phyloP scores from a whole-genome alignment of 2,797 vertebrate species.

The Xyrichtys novacula region DNA sequence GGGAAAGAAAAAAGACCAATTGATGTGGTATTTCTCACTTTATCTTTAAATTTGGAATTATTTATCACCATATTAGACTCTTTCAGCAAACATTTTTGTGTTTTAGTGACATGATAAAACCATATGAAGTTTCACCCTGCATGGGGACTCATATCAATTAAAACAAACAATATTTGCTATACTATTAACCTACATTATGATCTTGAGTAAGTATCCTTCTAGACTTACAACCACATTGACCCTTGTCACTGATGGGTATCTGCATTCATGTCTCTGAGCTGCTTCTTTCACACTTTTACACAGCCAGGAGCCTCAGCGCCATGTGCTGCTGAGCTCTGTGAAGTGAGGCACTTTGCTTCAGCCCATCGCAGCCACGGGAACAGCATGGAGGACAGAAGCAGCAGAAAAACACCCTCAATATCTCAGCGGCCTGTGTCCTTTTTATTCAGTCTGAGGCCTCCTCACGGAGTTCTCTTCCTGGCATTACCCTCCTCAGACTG shows the following conservation, averaged over 20 bases:
- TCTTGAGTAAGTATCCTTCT: too few species aligned
- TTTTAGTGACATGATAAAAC: too few species aligned
- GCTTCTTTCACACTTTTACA: conserved; percentile 18
- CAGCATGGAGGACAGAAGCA: conserved; percentile 36
- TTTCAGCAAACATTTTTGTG: too few species aligned
- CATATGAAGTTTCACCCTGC: too few species aligned
- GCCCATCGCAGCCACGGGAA: conserved; percentile 30
- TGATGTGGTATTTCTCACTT: too few species aligned
- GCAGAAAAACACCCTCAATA: conserved; percentile 39
- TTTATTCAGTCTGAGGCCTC: conserved; percentile 37
- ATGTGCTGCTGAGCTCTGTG: conserved; percentile 40
- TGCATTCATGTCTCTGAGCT: neutral
- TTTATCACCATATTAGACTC: too few species aligned
- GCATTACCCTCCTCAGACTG: conserved; percentile 9
- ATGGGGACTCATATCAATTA: too few species aligned
- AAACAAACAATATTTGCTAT: too few species aligned
- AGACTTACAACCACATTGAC: too few species aligned
- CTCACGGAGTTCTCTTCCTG: conserved; percentile 13
- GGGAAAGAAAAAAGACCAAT: too few species aligned
- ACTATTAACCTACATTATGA: too few species aligned
- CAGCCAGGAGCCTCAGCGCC: conserved; percentile 14
- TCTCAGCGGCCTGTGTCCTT: conserved; percentile 45
- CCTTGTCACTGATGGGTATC: conserved; percentile 1
- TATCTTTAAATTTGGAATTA: too few species aligned
- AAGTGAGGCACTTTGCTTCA: conserved; percentile 43